phyloP scores from a whole-genome alignment of 1,140 invertebrate genomes.

The Spodoptera litura region DNA sequence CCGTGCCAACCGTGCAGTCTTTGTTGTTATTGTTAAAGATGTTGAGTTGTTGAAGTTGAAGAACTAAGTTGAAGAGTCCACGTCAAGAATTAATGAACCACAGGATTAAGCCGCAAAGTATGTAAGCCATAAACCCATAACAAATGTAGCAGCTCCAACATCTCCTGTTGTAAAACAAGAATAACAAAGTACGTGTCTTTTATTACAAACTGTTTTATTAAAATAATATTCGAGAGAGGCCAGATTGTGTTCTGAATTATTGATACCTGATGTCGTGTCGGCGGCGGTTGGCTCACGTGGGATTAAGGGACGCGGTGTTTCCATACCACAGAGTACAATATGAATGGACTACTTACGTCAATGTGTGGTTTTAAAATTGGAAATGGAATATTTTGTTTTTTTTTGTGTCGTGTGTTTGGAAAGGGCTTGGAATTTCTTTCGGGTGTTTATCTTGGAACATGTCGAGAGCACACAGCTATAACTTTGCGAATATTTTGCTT shows the following conservation, averaged over 20 bases:
- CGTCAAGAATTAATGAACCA: too few species aligned
- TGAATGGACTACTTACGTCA: neutral
- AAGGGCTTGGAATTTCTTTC: too few species aligned
- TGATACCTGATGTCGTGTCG: constrained; percentile 54
- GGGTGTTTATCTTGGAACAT: too few species aligned
- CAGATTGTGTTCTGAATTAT: constrained; percentile 59
- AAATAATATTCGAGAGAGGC: constrained; percentile 52
- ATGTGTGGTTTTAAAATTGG: neutral
- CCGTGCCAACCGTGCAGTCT: too few species aligned
- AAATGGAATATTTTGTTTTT: neutral
- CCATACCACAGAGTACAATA: neutral
- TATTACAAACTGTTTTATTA: constrained; percentile 50
- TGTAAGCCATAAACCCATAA: neutral
- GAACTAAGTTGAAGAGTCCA: too few species aligned
- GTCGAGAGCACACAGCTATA: too few species aligned
- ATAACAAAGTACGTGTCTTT: constrained; percentile 36
- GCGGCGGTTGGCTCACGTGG: constrained; percentile 39
- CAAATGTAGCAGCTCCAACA: neutral
- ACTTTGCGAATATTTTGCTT: too few species aligned
- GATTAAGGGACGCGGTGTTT: constrained; percentile 44
- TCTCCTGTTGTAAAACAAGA: neutral
- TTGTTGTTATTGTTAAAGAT: too few species aligned
- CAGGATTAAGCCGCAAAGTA: too few species aligned
- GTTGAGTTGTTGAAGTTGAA: too few species aligned
- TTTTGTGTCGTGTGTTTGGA: too few species aligned